Evolutionary conservation across 2,113 vertebrate species (phyloP).

Genomic region (Notarius quadriscutis): DNA sequence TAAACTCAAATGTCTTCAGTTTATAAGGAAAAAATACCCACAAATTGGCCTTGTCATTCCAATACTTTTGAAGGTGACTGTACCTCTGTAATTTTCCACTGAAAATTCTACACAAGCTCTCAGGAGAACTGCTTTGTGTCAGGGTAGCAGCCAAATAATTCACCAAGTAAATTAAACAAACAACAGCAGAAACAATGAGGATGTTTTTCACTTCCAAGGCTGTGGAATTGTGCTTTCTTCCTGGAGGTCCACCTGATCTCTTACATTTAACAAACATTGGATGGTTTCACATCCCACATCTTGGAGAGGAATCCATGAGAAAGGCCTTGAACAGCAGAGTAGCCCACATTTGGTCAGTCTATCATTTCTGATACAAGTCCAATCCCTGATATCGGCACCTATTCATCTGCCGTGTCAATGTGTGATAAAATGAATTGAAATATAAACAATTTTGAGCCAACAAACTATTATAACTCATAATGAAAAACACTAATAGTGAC

Average conservation of each 20-base stretch:
- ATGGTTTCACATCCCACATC: slow-evolving; percentile 20
- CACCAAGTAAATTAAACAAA: not conserved
- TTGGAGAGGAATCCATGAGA: slow-evolving; percentile 38
- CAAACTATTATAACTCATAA: not conserved
- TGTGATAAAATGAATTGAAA: not conserved
- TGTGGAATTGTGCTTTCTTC: slow-evolving; percentile 13
- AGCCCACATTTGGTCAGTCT: slow-evolving; percentile 30
- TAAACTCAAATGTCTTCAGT: not conserved
- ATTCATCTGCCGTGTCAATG: not conserved
- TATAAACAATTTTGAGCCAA: not conserved
- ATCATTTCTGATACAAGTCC: slow-evolving; percentile 22
- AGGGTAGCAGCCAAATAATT: not conserved
- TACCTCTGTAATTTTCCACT: slow-evolving; percentile 2
- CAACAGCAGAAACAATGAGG: not conserved
- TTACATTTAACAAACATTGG: slow-evolving; percentile 22
- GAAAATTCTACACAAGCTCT: not conserved
- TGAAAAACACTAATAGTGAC: not conserved
- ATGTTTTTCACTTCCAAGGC: slow-evolving; percentile 25
- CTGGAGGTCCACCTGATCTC: not conserved
- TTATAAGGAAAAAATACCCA: not conserved
- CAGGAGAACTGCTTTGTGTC: not conserved
- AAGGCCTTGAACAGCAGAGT: slow-evolving; percentile 45
- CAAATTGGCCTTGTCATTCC: not conserved
- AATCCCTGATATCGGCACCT: not conserved
- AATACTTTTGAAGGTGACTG: not conserved